A percentile compares a stretch with the other conserved stretches of the same genome.
Evolutionary conservation across 2,888 invertebrate genomes (phyloP).

Genomic region (Idaea dimidiata): DNA sequence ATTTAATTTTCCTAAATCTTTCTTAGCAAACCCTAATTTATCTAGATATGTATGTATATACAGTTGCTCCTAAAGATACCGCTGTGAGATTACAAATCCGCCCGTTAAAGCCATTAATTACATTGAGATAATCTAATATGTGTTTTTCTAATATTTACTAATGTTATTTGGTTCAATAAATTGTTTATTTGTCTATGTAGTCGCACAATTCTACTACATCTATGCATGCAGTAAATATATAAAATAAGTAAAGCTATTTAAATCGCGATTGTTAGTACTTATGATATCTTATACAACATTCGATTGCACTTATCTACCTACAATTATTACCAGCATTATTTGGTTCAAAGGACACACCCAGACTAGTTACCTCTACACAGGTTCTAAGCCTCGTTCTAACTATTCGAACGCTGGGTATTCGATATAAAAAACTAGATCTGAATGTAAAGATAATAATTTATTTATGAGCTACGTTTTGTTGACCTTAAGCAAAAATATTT

Average conservation of each 20-base stretch:
- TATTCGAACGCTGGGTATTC: conserved; percentile 26
- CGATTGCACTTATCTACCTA: conserved; percentile 66
- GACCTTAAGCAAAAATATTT: conserved; percentile 28
- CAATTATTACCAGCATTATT: conserved; percentile 72
- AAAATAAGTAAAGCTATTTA: background rate
- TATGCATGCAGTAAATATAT: background rate
- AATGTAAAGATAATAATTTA: conserved; percentile 20
- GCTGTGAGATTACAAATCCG: no score
- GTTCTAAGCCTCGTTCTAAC: conserved; percentile 63
- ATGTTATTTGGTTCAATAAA: no score
- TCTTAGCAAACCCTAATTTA: no score
- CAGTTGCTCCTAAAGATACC: no score
- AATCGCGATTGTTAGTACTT: background rate
- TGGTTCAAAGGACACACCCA: conserved; percentile 76
- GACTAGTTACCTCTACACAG: conserved; percentile 58
- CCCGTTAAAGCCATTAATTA: no score
- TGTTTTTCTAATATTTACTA: no score
- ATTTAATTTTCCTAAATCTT: no score
- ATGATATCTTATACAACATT: conserved; percentile 41
- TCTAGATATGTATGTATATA: no score
- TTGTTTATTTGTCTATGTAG: no score
- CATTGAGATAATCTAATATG: no score
- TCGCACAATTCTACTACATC: no score
- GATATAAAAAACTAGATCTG: conserved; percentile 28
- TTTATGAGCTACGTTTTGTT: conserved; percentile 22